phyloP scores from a whole-genome alignment of 2,113 vertebrate genomes.

The Chloroceryle aenea region DNA sequence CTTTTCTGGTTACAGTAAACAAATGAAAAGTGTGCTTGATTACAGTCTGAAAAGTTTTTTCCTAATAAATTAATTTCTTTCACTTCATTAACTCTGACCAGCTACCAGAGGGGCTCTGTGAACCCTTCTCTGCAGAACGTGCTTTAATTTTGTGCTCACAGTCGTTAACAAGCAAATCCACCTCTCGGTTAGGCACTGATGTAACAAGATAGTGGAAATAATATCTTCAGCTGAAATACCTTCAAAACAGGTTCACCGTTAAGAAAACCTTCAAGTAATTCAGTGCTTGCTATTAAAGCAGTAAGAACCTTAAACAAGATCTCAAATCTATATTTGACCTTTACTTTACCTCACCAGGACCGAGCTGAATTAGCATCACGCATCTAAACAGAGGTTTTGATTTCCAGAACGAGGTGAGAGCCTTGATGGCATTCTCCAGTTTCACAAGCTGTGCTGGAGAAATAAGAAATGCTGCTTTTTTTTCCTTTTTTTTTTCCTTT shows the following conservation, averaged over 20 bases:
- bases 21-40: neutral
- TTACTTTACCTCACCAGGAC: constrained; percentile 24
- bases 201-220: constrained; percentile 7
- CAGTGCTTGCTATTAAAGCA: neutral
- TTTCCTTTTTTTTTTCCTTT: no score
- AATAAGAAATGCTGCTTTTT: neutral
- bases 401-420: neutral
- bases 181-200: neutral
- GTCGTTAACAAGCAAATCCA: neutral
- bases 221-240: neutral
- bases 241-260: neutral
- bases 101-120: neutral
- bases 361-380: neutral
- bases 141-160: neutral
- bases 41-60: neutral
- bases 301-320: constrained; percentile 24
- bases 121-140: neutral
- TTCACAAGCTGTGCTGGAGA: neutral
- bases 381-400: constrained; percentile 9
- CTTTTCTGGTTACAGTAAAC: neutral
- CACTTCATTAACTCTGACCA: neutral
- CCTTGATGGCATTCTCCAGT: neutral
- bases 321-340: constrained; percentile 48
- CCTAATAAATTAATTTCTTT: constrained; percentile 26
- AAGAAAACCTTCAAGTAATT: constrained; percentile 11